Evolutionary conservation across 1,140 invertebrate species (phyloP).

Genomic region (Drosophila serrata): DNA sequence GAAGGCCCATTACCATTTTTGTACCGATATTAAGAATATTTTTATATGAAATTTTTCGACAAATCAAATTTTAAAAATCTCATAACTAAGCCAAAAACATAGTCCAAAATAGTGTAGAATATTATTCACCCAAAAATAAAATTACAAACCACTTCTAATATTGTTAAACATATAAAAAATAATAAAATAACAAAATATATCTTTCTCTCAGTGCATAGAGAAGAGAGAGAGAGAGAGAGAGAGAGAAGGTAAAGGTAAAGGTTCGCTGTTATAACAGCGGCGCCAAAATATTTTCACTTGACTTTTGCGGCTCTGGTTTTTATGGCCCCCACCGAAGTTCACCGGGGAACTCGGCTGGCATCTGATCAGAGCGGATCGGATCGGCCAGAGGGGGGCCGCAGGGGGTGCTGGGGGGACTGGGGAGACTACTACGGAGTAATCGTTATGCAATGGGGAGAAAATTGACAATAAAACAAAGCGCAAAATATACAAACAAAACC

Average conservation of each 20-base stretch:
- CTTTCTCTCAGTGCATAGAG: conserved; percentile 8
- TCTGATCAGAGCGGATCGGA: conserved; percentile 14
- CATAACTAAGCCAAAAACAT: no score
- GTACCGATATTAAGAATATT: no score
- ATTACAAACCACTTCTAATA: background rate
- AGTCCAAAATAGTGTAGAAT: background rate
- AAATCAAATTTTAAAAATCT: no score
- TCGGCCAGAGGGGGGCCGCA: background rate
- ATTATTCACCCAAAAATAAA: background rate
- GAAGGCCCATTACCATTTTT: no score
- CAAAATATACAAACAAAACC: conserved; percentile 57
- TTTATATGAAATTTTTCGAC: no score
- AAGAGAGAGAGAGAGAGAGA: conserved; percentile 15
- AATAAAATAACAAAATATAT: no score
- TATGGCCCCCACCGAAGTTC: conserved; percentile 62
- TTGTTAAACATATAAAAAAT: background rate
- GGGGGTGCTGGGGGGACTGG: background rate
- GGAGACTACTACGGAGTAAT: conserved; percentile 7
- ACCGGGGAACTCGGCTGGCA: conserved; percentile 33
- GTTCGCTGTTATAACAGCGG: conserved; percentile 53
- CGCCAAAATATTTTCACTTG: conserved; percentile 78
- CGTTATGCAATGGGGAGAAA: conserved; percentile 75
- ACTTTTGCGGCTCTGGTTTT: conserved; percentile 56
- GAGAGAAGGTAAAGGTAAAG: conserved; percentile 18
- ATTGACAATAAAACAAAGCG: conserved; percentile 71